These are phyloP conservation scores for Leptopilina clavipes DNA, from an alignment of 1,140 invertebrate genomes.

Conservation along the genomic window DNA sequence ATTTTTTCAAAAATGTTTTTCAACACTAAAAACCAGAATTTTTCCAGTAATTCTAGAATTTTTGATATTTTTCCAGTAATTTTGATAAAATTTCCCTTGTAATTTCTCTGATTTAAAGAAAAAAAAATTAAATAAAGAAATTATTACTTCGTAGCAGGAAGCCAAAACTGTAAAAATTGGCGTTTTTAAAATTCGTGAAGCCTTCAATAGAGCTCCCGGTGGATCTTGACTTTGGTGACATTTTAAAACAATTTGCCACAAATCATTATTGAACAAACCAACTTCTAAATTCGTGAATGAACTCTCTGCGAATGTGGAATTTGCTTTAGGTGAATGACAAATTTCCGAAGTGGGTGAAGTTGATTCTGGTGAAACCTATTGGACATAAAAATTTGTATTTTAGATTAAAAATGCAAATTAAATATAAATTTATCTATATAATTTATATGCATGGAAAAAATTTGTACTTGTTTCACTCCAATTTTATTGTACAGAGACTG, in stretches of 20 bases:
- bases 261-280: conserved; percentile 65
- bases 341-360: conserved; percentile 17
- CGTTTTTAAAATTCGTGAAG: conserved; percentile 75
- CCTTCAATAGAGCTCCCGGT: conserved; percentile 77
- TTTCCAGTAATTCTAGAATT: too few relatives aligned
- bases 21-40: too few relatives aligned
- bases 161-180: conserved; percentile 79
- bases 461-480: conserved; percentile 47
- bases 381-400: not conserved
- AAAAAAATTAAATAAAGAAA: conserved; percentile 6
- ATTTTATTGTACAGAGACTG: conserved; percentile 49
- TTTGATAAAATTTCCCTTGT: too few relatives aligned
- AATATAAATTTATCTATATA: not conserved
- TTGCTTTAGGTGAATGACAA: not conserved
- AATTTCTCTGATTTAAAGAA: too few relatives aligned
- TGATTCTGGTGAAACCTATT: conserved; percentile 46
- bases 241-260: conserved; percentile 78
- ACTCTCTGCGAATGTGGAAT: not conserved
- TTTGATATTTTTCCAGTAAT: too few relatives aligned
- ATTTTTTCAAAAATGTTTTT: too few relatives aligned
- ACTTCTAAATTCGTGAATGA: not conserved
- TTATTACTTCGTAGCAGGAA: conserved; percentile 79
- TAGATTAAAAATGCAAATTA: not conserved
- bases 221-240: conserved; percentile 82
- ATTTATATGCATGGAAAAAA: conserved; percentile 29